phyloP scores from a whole-genome alignment of 92 coral and sea anemone genomes.

The Anthopleura xanthogrammica region DNA sequence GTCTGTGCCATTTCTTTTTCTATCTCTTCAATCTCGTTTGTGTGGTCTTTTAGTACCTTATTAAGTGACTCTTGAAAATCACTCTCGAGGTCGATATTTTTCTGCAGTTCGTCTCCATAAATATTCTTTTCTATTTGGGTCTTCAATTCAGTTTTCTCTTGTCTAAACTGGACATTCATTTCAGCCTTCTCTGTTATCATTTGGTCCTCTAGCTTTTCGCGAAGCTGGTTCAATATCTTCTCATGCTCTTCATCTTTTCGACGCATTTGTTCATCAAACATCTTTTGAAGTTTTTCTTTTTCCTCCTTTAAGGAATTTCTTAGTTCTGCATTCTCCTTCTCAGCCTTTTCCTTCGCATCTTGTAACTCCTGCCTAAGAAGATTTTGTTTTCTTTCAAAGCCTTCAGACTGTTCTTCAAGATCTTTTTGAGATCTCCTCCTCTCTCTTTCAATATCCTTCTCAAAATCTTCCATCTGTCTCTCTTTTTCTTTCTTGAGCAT shows the following conservation, averaged over 20 bases:
- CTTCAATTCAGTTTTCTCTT: constrained; percentile 57
- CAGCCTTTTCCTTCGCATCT: constrained; percentile 36
- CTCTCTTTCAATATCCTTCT: constrained; percentile 54
- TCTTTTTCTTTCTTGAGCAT: constrained; percentile 57
- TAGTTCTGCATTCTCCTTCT: constrained; percentile 61
- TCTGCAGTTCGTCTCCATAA: constrained; percentile 58
- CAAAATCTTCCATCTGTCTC: constrained; percentile 40
- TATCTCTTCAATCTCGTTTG: constrained; percentile 58
- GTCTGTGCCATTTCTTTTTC: constrained; percentile 61
- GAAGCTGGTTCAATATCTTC: constrained; percentile 20
- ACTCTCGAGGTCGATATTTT: constrained; percentile 59
- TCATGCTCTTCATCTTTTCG: constrained; percentile 44
- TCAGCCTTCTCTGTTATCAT: constrained; percentile 40
- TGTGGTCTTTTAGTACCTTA: constrained; percentile 55
- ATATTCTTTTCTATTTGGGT: constrained; percentile 40
- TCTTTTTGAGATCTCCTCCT: constrained; percentile 42
- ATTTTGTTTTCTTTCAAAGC: constrained; percentile 31
- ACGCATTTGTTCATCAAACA: constrained; percentile 45
- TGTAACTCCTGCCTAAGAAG: constrained; percentile 30
- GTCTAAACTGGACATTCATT: constrained; percentile 37
- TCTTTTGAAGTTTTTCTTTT: constrained; percentile 47
- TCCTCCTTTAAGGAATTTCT: constrained; percentile 45
- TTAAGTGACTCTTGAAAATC: constrained; percentile 70
- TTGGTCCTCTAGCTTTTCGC: constrained; percentile 33
- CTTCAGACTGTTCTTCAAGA: constrained; percentile 48